Conservation (phyloP, 2,888 invertebrate genomes). For the Habroteleia sp. region DNA sequence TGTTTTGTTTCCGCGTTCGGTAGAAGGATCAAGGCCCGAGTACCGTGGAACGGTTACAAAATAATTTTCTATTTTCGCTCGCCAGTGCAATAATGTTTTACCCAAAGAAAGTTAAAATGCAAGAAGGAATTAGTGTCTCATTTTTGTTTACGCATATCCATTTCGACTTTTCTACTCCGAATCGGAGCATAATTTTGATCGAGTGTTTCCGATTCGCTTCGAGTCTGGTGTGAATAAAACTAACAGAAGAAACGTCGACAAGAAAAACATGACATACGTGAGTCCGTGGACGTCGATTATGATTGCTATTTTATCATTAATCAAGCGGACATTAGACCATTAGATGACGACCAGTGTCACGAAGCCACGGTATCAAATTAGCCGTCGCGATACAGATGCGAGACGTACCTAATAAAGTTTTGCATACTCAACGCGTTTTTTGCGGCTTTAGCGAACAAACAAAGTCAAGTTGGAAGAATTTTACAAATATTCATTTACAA, state of each 20-base stretch:
- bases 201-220: no score
- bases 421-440: conserved; percentile 44
- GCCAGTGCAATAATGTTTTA: no score
- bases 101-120: no score
- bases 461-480: conserved; percentile 2
- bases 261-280: no score
- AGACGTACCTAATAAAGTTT: conserved; percentile 35
- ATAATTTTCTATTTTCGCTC: no score
- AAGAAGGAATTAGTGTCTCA: no score
- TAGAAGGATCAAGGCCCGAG: conserved; percentile 46
- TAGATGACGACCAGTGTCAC: conserved; percentile 32
- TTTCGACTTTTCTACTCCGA: no score
- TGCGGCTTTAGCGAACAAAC: conserved; percentile 17
- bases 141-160: no score
- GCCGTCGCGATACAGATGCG: conserved; percentile 10
- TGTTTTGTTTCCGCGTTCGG: conserved; percentile 38
- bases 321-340: conserved; percentile 27
- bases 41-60: no score
- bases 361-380: conserved; percentile 24
- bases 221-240: conserved; percentile 1
- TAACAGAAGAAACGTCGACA: conserved; percentile 14
- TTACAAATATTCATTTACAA: no score
- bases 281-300: conserved; percentile 15
- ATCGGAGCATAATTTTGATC: no score
- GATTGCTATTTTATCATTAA: conserved; percentile 30